phyloP scores from a whole-genome alignment of 2,888 invertebrate species.

The Hirudinaria manillensis region DNA sequence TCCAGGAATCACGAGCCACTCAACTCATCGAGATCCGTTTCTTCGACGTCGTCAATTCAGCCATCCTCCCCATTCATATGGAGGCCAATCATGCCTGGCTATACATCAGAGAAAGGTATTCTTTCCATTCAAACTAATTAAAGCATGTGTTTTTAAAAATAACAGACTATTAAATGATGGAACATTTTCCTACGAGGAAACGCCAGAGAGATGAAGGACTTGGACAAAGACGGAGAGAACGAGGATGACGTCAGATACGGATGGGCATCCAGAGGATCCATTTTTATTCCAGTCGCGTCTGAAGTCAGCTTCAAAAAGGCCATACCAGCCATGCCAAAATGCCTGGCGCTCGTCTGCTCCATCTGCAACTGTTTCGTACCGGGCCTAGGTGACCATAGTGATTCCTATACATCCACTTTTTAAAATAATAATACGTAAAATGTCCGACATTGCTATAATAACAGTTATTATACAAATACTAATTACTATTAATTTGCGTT shows the following conservation, averaged over 20 bases:
- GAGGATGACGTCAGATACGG: neutral
- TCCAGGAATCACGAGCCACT: too few species aligned
- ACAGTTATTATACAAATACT: too few species aligned
- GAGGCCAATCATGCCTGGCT: conserved; percentile 30
- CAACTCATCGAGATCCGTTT: neutral
- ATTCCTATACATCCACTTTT: neutral
- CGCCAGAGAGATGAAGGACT: neutral
- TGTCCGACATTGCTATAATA: too few species aligned
- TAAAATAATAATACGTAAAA: neutral
- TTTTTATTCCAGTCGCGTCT: neutral
- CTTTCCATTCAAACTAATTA: neutral
- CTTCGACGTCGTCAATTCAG: neutral
- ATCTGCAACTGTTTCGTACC: conserved; percentile 47
- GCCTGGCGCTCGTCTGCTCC: conserved; percentile 46
- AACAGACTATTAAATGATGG: too few species aligned
- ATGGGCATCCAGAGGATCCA: neutral
- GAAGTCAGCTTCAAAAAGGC: conserved; percentile 28
- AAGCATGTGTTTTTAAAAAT: neutral
- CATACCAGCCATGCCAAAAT: conserved; percentile 48
- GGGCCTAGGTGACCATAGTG: conserved; percentile 45
- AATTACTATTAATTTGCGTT: too few species aligned
- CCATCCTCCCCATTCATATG: conserved; percentile 26
- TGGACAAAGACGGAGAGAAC: neutral
- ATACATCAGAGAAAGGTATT: conserved; percentile 15
- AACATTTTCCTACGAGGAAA: neutral